phyloP scores from a whole-genome alignment of 2,888 invertebrate genomes.

The Argynnis bischoffii region DNA sequence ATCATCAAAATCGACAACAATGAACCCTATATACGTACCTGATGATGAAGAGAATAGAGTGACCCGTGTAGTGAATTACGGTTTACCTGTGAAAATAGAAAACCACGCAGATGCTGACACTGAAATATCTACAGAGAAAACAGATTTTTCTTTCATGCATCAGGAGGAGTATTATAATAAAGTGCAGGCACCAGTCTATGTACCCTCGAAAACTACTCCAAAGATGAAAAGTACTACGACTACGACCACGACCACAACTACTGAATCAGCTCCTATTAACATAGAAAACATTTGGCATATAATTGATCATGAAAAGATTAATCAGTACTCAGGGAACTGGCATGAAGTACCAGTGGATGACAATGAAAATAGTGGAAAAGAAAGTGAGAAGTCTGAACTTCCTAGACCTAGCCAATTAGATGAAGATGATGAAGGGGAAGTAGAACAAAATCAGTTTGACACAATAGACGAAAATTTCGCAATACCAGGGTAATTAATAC shows the following conservation, averaged over 20 bases:
- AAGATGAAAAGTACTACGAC: constrained; percentile 45
- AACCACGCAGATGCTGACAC: constrained; percentile 40
- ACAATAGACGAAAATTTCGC: constrained; percentile 65
- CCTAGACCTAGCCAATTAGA: constrained; percentile 23
- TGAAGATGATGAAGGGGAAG: constrained; percentile 35
- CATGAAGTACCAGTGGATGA: constrained; percentile 58
- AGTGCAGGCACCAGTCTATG: constrained; percentile 52
- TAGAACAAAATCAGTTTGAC: constrained; percentile 38
- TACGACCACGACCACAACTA: constrained; percentile 51
- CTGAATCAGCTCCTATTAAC: constrained; percentile 48
- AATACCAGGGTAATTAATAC: constrained; percentile 62
- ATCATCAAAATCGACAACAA: constrained; percentile 47
- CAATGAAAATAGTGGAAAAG: constrained; percentile 35
- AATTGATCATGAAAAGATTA: constrained; percentile 69
- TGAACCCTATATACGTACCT: constrained; percentile 66
- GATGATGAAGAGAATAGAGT: constrained; percentile 52
- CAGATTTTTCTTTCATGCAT: constrained; percentile 62
- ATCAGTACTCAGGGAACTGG: constrained; percentile 62
- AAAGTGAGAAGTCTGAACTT: constrained; percentile 16
- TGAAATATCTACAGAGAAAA: constrained; percentile 51
- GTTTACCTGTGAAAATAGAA: constrained; percentile 44
- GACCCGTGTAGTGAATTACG: constrained; percentile 48
- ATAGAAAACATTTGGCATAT: constrained; percentile 76
- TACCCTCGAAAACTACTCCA: constrained; percentile 47
- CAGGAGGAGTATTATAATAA: constrained; percentile 62